Base-by-base conservation (phyloP, 2,797 vertebrate genomes). In the Gymnothorax reevesii region DNA sequence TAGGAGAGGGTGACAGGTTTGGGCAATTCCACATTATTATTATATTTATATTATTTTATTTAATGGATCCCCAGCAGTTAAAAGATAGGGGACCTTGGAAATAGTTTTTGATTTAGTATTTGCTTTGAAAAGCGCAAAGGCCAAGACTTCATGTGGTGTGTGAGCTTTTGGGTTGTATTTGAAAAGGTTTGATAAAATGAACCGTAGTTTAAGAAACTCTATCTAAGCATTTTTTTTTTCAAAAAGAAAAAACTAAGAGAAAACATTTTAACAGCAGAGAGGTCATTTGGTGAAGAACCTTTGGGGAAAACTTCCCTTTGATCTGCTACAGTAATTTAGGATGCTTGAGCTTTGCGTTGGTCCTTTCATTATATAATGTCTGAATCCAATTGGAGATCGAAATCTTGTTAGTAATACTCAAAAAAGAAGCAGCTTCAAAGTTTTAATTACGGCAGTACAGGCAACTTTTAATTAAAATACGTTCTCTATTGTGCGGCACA, bases 221-320 rank as follows among this genome's bases (percentile, higher is more conserved):
- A 42, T 42, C 33, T 42, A 42, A 42, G 33, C 33, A 42, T 42
- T n/a, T n/a, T n/a, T n/a, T n/a, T n/a, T n/a, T n/a, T n/a, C n/a
- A n/a, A n/a, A n/a, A n/a, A n/a, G 33, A 42, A 42, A 42, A 42
- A 66, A 66, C 10, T 15, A 49, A 52, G 7, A 54, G 52, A n/a
- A 49, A 77, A 77, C 42, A 54, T 79, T 79, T 79, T 79, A 79
- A 79, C 54, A 79, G 17, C 75, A 52, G 54, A 55, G 13, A 79
- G 49, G 15, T 8, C 22, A 54, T 79, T 52, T 42, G 73, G 54
- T 55, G 75, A 17, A 54, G 75, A 49, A 52, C 75, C 52, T 55
- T 79, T 52, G 9, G 75, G 49, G 55, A 79, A 79, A 22, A 79
- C 17, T 22, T 54, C 55, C 42, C 52, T 79, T n/a, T 54, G 49